Percentiles rank a stretch among this genome's conserved stretches.
Evolutionary conservation across 2,113 vertebrate species (phyloP).

Genomic region (Mesoclemmys tuberculata): DNA sequence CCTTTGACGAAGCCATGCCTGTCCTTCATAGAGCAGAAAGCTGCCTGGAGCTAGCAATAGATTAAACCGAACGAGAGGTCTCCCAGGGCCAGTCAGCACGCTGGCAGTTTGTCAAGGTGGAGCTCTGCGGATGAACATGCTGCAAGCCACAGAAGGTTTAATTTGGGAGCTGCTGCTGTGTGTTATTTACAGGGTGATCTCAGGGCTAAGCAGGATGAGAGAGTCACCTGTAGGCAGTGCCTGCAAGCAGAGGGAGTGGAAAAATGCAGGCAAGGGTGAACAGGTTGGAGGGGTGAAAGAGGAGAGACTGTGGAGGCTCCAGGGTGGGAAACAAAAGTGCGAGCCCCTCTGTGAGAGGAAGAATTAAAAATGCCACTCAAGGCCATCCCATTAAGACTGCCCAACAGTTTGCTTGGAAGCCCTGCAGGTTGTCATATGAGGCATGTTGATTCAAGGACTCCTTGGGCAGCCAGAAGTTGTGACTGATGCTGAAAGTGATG

Average conservation of each 20-base stretch:
- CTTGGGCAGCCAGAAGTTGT: background rate
- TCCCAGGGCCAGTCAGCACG: slow-evolving; percentile 16
- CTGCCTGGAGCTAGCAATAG: slow-evolving; percentile 48
- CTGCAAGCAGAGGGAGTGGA: background rate
- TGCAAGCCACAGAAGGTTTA: slow-evolving; percentile 5
- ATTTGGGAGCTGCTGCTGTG: background rate
- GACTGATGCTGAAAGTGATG: background rate
- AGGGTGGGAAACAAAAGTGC: background rate
- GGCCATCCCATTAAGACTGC: background rate
- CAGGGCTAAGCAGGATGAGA: slow-evolving; percentile 4
- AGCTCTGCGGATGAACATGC: background rate
- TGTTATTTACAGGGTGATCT: background rate
- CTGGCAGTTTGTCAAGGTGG: slow-evolving; percentile 42
- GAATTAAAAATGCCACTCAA: slow-evolving; percentile 6
- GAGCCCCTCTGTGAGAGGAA: background rate
- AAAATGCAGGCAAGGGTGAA: background rate
- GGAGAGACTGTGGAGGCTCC: background rate
- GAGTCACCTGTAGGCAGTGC: background rate
- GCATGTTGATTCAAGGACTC: background rate
- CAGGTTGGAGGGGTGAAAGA: background rate
- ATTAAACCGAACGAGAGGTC: background rate
- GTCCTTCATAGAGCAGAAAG: slow-evolving; percentile 20
- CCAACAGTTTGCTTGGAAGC: background rate
- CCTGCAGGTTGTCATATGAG: background rate
- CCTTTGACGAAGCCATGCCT: slow-evolving; percentile 38